phyloP scores from a whole-genome alignment of 2,888 invertebrate genomes.

The Leptodirus hochenwartii region DNA sequence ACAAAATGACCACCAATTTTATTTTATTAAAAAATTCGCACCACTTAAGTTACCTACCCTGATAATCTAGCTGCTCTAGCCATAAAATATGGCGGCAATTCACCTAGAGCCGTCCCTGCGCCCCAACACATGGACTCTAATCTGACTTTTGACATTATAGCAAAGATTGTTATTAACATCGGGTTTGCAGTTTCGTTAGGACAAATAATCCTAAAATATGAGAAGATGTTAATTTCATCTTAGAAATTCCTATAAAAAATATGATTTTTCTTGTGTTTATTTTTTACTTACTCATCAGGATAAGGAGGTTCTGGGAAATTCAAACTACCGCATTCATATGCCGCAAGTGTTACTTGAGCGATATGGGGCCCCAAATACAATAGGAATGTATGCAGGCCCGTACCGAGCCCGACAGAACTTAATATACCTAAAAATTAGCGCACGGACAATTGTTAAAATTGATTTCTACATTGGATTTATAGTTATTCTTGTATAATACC shows the following conservation, averaged over 20 bases:
- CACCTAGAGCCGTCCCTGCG: conserved; percentile 94
- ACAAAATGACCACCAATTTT: not conserved
- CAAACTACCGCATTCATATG: conserved; percentile 88
- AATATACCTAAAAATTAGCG: conserved; percentile 51
- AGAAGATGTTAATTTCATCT: no score
- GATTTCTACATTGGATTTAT: no score
- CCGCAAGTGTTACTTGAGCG: conserved; percentile 93
- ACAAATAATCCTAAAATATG: conserved; percentile 63
- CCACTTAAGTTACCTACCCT: conserved; percentile 16
- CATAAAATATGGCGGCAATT: conserved; percentile 99
- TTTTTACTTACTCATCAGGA: conserved; percentile 87
- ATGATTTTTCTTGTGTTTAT: no score
- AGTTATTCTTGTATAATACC: conserved; percentile 16
- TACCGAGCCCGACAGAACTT: conserved; percentile 94
- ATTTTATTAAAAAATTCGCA: conserved; percentile 1
- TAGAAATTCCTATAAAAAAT: no score
- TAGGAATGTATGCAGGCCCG: conserved; percentile 96
- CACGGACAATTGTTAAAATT: not conserved
- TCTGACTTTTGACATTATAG: conserved; percentile 87
- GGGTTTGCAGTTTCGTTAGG: conserved; percentile 36
- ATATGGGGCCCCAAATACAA: conserved; percentile 99
- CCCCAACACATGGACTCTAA: conserved; percentile 98
- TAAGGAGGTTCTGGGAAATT: conserved; percentile 97
- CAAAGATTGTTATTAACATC: conserved; percentile 69
- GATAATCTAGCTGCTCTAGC: conserved; percentile 79